phyloP scores from a whole-genome alignment of 2,113 vertebrate species.

The Rhizomys pruinosus region DNA sequence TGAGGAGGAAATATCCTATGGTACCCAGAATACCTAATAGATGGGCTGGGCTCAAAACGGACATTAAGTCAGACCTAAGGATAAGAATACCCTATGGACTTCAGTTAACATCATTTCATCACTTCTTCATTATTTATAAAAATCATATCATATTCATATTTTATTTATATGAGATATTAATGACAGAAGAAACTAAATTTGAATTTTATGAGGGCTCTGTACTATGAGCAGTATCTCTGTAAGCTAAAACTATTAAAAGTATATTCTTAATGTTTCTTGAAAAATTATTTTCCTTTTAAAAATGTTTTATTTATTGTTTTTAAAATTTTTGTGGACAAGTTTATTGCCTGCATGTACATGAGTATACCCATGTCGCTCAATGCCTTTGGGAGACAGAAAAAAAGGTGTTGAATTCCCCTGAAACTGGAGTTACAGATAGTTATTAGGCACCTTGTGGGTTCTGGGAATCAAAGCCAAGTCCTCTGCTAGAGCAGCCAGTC shows the following conservation, averaged over 20 bases:
- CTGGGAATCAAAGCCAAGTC: too few species aligned
- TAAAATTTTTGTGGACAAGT: too few species aligned
- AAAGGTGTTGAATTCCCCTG: too few species aligned
- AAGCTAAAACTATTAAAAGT: conserved; percentile 17
- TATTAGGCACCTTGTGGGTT: not conserved
- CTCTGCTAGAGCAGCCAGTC: too few species aligned
- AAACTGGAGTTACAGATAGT: too few species aligned
- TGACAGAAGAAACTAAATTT: not conserved
- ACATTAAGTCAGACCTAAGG: not conserved
- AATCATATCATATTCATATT: not conserved
- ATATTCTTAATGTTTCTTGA: not conserved
- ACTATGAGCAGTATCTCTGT: not conserved
- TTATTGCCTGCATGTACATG: too few species aligned
- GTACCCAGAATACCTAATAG: not conserved
- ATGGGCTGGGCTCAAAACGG: too few species aligned
- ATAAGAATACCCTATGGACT: not conserved
- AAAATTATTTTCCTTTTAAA: too few species aligned
- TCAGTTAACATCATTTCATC: not conserved
- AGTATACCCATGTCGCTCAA: too few species aligned
- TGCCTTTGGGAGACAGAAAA: too few species aligned
- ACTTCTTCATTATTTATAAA: not conserved
- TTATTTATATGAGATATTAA: not conserved
- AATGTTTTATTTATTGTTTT: too few species aligned
- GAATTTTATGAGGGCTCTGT: not conserved
- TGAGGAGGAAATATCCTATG: not conserved